These are phyloP conservation scores for Ochropleura plecta DNA, from an alignment of 2,888 invertebrate genomes.

Conservation along the genomic window DNA sequence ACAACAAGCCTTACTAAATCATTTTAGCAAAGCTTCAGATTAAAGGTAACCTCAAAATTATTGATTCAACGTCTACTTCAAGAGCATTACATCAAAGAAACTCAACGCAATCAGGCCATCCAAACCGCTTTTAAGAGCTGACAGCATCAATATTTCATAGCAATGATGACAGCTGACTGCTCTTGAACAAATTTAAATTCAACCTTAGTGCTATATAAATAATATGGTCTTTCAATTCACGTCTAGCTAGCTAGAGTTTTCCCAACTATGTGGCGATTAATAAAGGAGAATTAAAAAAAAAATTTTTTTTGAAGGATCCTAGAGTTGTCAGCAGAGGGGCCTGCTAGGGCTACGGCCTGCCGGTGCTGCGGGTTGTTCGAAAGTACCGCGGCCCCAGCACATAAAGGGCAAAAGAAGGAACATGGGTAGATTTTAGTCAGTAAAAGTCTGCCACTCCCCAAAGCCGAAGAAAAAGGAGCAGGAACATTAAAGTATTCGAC, in stretches of 20 bases:
- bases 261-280: not conserved
- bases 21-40: not conserved
- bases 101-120: not conserved
- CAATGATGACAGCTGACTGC: not conserved
- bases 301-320: too few species aligned
- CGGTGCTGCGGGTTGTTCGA: too few species aligned
- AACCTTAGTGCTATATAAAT: not conserved
- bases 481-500: not conserved
- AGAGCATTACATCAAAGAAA: not conserved
- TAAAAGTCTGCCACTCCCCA: too few species aligned
- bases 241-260: not conserved
- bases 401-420: too few species aligned
- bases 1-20: slow-evolving; percentile 1
- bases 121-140: not conserved
- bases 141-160: not conserved
- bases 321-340: too few species aligned
- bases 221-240: not conserved
- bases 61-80: not conserved
- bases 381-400: too few species aligned
- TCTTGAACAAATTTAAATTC: not conserved
- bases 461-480: too few species aligned
- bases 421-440: too few species aligned
- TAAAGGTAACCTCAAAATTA: not conserved
- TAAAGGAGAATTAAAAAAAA: not conserved
- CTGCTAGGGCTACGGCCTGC: too few species aligned